Percentiles rank a stretch among this genome's conserved stretches.
Evolutionary conservation across 2,113 vertebrate genomes (phyloP).

Genomic region (Hypomesus transpacificus): DNA sequence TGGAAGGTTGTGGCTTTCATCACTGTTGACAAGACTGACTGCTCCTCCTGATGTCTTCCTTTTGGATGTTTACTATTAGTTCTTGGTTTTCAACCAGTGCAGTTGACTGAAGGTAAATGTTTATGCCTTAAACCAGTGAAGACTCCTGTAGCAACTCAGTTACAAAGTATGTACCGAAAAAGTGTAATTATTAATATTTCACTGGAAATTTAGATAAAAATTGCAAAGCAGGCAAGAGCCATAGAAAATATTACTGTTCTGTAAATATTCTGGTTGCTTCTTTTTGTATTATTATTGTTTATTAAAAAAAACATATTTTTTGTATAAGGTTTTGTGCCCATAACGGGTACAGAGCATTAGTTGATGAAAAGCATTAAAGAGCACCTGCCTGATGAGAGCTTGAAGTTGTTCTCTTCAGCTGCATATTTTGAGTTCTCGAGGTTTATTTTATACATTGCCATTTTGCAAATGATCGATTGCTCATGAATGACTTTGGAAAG

Average conservation of each 20-base stretch:
- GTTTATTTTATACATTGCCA: slow-evolving; percentile 63
- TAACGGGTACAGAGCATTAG: slow-evolving; percentile 57
- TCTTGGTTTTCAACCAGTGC: slow-evolving; percentile 26
- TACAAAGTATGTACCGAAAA: slow-evolving; percentile 53
- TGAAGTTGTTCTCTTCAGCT: slow-evolving; percentile 39
- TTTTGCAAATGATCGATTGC: slow-evolving; percentile 52
- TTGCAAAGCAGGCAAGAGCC: slow-evolving; percentile 54
- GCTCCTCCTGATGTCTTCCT: slow-evolving; percentile 39
- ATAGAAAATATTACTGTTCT: slow-evolving; percentile 68
- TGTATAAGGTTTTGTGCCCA: slow-evolving; percentile 56
- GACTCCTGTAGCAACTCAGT: slow-evolving; percentile 67
- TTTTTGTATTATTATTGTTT: slow-evolving; percentile 45
- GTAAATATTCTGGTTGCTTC: slow-evolving; percentile 71
- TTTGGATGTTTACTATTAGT: slow-evolving; percentile 52
- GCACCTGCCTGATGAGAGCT: slow-evolving; percentile 26
- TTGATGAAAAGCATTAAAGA: slow-evolving; percentile 36
- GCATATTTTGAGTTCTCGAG: slow-evolving; percentile 57
- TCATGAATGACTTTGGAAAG: slow-evolving; percentile 55
- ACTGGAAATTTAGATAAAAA: slow-evolving; percentile 71
- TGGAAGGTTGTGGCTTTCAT: slow-evolving; percentile 30
- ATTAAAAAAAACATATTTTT: slow-evolving; percentile 55
- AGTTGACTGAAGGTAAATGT: slow-evolving; percentile 56
- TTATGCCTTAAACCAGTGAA: slow-evolving; percentile 56
- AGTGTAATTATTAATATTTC: slow-evolving; percentile 52
- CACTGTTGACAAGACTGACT: slow-evolving; percentile 21